Percentiles rank a stretch among this genome's conserved stretches.
phyloP scores from a whole-genome alignment of 92 coral and sea anemone species.

The Hydrozoanthus gracilis region DNA sequence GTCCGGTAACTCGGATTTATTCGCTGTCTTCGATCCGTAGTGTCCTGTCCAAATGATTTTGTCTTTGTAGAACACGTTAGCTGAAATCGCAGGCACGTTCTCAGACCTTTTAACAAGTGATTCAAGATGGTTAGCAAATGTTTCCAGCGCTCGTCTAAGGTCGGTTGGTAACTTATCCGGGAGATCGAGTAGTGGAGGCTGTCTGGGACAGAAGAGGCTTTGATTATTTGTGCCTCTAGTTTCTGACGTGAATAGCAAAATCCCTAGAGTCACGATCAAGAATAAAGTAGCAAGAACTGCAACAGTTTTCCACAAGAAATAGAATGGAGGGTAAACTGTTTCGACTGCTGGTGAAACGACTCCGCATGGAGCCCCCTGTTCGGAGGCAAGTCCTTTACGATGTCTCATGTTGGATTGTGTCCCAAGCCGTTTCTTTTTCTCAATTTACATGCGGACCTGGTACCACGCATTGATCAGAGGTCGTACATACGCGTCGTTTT shows the following conservation, averaged over 20 bases:
- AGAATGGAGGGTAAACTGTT: not conserved
- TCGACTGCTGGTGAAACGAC: not conserved
- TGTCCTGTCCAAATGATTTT: conserved; percentile 69
- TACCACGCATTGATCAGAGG: not conserved
- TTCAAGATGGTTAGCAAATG: conserved; percentile 42
- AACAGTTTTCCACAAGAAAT: not conserved
- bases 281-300: conserved; percentile 9
- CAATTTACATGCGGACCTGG: conserved; percentile 6
- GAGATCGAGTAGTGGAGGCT: conserved; percentile 57
- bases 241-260: not conserved
- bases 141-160: conserved; percentile 41
- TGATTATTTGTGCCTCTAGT: not conserved
- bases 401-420: conserved; percentile 9
- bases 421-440: too few species aligned
- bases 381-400: conserved; percentile 15
- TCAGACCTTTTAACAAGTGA: conserved; percentile 46
- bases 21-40: conserved; percentile 61
- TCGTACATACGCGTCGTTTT: too few species aligned
- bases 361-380: not conserved
- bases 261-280: not conserved
- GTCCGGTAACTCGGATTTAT: conserved; percentile 49
- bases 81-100: conserved; percentile 76
- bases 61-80: conserved; percentile 64
- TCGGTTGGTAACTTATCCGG: conserved; percentile 59
- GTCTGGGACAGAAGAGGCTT: conserved; percentile 52